These are phyloP conservation scores for Yasuhikotakia modesta DNA, from an alignment of 2,797 vertebrate species.

Conservation along the genomic window DNA sequence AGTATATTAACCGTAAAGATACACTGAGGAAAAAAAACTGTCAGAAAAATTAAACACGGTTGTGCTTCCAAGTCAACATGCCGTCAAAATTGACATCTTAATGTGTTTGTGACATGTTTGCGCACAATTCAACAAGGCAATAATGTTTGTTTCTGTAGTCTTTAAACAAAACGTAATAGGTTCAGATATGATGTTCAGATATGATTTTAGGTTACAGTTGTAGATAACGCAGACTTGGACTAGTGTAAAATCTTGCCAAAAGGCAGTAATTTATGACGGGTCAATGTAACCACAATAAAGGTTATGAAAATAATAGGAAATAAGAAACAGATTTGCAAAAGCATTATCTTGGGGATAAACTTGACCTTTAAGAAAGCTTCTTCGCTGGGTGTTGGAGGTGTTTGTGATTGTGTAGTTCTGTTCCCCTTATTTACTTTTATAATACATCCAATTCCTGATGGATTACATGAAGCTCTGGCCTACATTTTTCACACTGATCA, in stretches of 20 bases:
- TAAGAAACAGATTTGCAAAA: background rate
- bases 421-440: too few relatives aligned
- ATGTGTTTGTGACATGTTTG: background rate
- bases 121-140: background rate
- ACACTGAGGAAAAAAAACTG: too few relatives aligned
- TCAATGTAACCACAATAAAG: constrained; percentile 1
- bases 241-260: background rate
- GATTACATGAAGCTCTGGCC: background rate
- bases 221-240: background rate
- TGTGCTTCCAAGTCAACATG: background rate
- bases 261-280: background rate
- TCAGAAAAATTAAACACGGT: background rate
- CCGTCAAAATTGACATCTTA: background rate
- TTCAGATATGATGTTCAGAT: too few relatives aligned
- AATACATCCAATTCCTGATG: background rate
- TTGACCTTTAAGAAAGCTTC: background rate
- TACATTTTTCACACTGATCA: background rate
- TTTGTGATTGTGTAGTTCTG: too few relatives aligned
- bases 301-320: background rate
- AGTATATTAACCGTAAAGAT: constrained; percentile 2
- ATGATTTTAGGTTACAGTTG: background rate
- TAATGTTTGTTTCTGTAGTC: background rate
- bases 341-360: background rate
- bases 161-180: background rate
- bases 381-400: background rate